Evolutionary conservation across 2,113 vertebrate species (phyloP), one percentile per base, ranked within the genome.

Genomic region (Phaetusa simplex): DNA sequence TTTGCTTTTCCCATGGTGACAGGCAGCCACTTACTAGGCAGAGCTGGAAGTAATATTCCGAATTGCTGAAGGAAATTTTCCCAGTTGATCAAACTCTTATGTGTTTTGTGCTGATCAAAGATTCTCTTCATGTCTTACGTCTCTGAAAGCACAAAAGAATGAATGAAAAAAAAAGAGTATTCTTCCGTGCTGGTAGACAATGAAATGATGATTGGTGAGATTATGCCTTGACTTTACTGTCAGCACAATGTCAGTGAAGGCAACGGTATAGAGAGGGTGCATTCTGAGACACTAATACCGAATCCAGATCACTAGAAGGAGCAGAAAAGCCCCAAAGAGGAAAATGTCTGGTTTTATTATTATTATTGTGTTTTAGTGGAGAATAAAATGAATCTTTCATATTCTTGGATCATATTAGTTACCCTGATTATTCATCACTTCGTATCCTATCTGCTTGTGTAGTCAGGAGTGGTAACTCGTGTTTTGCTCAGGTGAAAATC

Each of bases 181-280:
- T 94, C 82, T 85, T 87, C 73, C 88, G 82, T 90, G 82, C 89
- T 77, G 36, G 84, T 93, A 95, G 96, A 97, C 91, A 95, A 94
- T 93, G 96, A 91, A 97, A 89, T 93, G 91, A 93, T 89, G 93
- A 95, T 97, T 90, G 78, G 93, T 53, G 78, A 96, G 91, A 96
- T 95, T 94, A 89, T 65, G 78, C 78, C 94, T 88, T 95, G 93
- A 91, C 88, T 95, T 89, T 85, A 81, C 87, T 95, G 93, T 85
- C 89, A 96, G 93, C 78, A 82, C 94, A 90, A 67, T 95, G 86
- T 95, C 97, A 93, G 84, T 70, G 88, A 85, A 95, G 82, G 74
- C 84, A 91, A 19, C 1, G n/a, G 53, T 91, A 50, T 15, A 43
- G 83, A 50, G 89, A 73, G 70, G 74, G 47, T 80, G 36, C 40